Conservation (phyloP, 2,888 invertebrate genomes). For the Anodontia alba region DNA sequence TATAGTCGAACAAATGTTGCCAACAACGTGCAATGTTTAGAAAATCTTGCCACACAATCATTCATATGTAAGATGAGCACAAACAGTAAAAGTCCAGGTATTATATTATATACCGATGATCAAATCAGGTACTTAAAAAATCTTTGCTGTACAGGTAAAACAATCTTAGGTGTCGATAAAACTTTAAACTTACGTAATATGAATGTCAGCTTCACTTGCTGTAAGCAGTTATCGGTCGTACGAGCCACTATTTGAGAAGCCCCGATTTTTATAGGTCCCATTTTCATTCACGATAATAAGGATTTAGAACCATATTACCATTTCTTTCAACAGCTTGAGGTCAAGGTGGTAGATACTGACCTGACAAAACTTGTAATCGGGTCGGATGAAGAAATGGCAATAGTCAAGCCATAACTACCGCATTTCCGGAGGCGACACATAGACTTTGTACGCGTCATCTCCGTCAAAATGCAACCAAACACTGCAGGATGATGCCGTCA, state of each 20-base stretch:
- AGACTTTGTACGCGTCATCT: slow-evolving; percentile 38
- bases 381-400: slow-evolving; percentile 37
- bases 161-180: slow-evolving; percentile 47
- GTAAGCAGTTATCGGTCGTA: slow-evolving; percentile 26
- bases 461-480: slow-evolving; percentile 33
- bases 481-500: slow-evolving; percentile 25
- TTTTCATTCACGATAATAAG: slow-evolving; percentile 24
- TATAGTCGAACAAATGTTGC: neutral
- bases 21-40: neutral
- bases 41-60: slow-evolving; percentile 31
- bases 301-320: slow-evolving; percentile 23
- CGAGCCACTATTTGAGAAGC: neutral
- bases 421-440: slow-evolving; percentile 24
- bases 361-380: slow-evolving; percentile 29
- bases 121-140: slow-evolving; percentile 45
- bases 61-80: slow-evolving; percentile 21
- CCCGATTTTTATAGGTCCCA: slow-evolving; percentile 52
- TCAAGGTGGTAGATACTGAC: slow-evolving; percentile 1
- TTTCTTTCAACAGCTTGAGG: slow-evolving; percentile 38
- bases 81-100: slow-evolving; percentile 31
- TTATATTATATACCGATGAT: slow-evolving; percentile 47
- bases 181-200: no score
- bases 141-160: slow-evolving; percentile 39
- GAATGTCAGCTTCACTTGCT: no score
- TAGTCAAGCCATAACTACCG: no score